A percentile compares a stretch with the other conserved stretches of the same genome.
phyloP scores from a whole-genome alignment of 2,113 vertebrate genomes.

The Cyprinodon variegatus region DNA sequence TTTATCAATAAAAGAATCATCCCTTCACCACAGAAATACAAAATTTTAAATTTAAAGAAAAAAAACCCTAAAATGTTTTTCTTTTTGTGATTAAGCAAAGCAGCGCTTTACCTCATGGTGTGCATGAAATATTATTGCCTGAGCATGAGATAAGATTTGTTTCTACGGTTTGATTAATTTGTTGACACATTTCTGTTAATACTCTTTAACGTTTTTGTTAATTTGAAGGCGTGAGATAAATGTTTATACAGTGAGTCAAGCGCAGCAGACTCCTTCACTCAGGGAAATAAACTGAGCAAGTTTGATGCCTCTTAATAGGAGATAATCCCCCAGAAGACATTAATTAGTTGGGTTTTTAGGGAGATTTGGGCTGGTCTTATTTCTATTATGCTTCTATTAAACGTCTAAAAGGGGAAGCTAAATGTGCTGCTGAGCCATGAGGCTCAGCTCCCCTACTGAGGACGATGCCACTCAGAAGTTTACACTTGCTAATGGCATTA shows the following conservation, averaged over 20 bases:
- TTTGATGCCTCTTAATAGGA: not conserved
- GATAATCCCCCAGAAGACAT: not conserved
- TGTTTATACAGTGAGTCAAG: not conserved
- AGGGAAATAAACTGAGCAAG: not conserved
- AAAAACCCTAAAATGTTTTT: not conserved
- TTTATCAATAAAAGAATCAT: too few relatives aligned
- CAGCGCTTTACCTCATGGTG: not conserved
- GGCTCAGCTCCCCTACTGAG: not conserved
- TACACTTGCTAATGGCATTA: not conserved
- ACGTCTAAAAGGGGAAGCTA: not conserved
- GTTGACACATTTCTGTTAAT: not conserved
- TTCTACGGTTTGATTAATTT: not conserved
- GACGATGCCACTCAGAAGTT: not conserved
- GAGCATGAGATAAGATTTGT: conserved; percentile 1
- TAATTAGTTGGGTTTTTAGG: not conserved
- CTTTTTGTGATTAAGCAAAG: too few relatives aligned
- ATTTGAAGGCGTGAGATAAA: not conserved
- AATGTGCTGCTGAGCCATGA: not conserved
- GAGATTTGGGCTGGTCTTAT: not conserved
- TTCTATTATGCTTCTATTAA: not conserved
- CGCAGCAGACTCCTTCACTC: not conserved
- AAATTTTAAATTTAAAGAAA: not conserved
- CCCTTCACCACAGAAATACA: not conserved
- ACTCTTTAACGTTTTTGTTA: not conserved
- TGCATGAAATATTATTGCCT: not conserved